These are phyloP conservation scores for Oreochromis spilurus DNA, from an alignment of 2,113 vertebrate genomes.

Conservation along the genomic window DNA sequence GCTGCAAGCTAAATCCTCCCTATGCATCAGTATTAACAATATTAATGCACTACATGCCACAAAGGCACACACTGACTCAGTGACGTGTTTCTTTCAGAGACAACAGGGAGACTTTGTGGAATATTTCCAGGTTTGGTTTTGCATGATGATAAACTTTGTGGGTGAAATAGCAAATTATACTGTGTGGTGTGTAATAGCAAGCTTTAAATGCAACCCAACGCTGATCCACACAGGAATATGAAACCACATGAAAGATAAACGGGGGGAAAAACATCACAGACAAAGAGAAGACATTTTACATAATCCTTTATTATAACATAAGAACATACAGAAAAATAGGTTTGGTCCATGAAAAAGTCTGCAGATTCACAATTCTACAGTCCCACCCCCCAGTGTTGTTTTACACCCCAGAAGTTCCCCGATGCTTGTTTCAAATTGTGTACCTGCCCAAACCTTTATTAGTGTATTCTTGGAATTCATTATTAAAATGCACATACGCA, in stretches of 20 bases:
- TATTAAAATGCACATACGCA: constrained; percentile 19
- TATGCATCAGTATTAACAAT: background rate
- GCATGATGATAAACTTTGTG: background rate
- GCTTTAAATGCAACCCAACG: background rate
- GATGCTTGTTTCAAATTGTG: background rate
- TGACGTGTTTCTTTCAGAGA: background rate
- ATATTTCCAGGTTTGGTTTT: background rate
- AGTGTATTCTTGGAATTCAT: constrained; percentile 56
- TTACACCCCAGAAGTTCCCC: constrained; percentile 4
- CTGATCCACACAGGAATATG: background rate
- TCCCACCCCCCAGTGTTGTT: constrained; percentile 7
- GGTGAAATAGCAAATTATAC: background rate
- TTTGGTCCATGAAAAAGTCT: constrained; percentile 78
- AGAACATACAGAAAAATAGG: constrained; percentile 76
- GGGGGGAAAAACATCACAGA: background rate
- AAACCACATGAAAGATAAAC: background rate
- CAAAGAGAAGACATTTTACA: constrained; percentile 46
- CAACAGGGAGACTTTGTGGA: background rate
- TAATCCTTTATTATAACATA: constrained; percentile 78
- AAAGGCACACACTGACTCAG: background rate
- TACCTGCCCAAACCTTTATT: constrained; percentile 35
- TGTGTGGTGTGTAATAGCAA: background rate
- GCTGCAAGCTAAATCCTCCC: background rate
- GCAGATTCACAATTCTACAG: constrained; percentile 53
- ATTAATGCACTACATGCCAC: background rate